Base-by-base conservation (phyloP, 2,888 invertebrate genomes). In the Antitype chi region DNA sequence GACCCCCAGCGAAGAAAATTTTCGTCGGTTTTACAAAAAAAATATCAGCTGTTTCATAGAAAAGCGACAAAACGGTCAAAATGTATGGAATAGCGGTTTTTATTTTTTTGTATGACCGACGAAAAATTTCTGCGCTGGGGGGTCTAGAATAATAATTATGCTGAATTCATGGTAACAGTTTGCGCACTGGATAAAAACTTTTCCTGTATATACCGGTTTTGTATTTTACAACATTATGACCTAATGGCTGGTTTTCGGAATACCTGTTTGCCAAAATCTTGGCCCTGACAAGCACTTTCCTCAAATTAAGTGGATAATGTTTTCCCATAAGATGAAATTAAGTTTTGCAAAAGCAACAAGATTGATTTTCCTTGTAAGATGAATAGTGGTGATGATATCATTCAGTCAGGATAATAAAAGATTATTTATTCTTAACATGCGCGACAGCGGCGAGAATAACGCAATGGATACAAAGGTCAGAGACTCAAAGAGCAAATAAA, bases 301-400 rank as follows among this genome's bases (percentile, higher is more conserved):
- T 68, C 38, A 70, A 68, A 43, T 38, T 23, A 32, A 55, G 28
- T 71, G 13, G 28, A 47, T 43, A 52, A 9, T 32, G 25, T 70
- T 79, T 82, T 57, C 52, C 60, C 52, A 59, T n/a, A 63, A 57
- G 47, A 49, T 52, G 6, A 66, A 32, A 28, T 63, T 25, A 25
- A 52, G 25, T 43, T 70, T 59, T 72, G 23, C 9, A 17, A 6
- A 32, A 20, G 17, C 11, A 32, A n/a, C 7, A n/a, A 25, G 13
- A 64, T 53, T 75, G 23, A 17, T 72, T 82, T 84, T 80, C 80
- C 84, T 80, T 49, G 59, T 55, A 60, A 53, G 43, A 72, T 63
- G 71, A 60, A 69, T 43, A 69, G 57, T 75, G 60, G 59, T 55
- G 78, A 74, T 83, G 82, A 82, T 63, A 80, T 82, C 82, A 82